Evolutionary conservation across 1,140 invertebrate genomes (phyloP).

Genomic region (Penaeus chinensis): DNA sequence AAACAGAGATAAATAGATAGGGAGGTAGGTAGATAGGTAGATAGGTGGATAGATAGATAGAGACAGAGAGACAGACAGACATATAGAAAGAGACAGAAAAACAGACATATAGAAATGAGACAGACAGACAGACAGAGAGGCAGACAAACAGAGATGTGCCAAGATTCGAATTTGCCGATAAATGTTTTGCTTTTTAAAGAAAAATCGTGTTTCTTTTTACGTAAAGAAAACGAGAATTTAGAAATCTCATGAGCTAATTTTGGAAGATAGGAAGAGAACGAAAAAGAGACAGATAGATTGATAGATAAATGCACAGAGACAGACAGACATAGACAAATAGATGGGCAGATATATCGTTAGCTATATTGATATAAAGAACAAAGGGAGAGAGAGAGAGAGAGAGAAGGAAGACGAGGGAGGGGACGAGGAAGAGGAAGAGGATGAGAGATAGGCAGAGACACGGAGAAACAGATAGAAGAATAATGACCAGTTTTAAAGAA

Average conservation of each 20-base stretch:
- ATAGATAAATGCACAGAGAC: background rate
- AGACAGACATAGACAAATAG: background rate
- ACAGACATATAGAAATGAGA: too few species aligned
- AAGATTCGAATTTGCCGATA: too few species aligned
- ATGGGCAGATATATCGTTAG: background rate
- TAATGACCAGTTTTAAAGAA: background rate
- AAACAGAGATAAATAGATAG: too few species aligned
- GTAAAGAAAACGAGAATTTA: too few species aligned
- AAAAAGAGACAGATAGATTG: background rate
- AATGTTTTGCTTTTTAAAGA: too few species aligned
- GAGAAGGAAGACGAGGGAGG: background rate
- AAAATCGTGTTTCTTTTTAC: too few species aligned
- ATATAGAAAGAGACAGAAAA: too few species aligned
- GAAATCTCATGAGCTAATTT: background rate
- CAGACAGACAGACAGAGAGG: too few species aligned
- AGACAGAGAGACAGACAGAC: too few species aligned
- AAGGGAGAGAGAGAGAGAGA: background rate
- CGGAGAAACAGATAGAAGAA: background rate
- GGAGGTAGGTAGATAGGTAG: too few species aligned
- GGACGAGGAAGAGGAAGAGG: background rate
- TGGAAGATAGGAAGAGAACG: background rate
- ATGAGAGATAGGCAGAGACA: background rate
- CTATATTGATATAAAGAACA: background rate
- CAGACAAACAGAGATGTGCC: too few species aligned
- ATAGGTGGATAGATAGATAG: too few species aligned